A percentile compares a stretch with the other conserved stretches of the same genome.
Conservation (phyloP, 1,140 invertebrate genomes). For the Ganaspis sp. region DNA sequence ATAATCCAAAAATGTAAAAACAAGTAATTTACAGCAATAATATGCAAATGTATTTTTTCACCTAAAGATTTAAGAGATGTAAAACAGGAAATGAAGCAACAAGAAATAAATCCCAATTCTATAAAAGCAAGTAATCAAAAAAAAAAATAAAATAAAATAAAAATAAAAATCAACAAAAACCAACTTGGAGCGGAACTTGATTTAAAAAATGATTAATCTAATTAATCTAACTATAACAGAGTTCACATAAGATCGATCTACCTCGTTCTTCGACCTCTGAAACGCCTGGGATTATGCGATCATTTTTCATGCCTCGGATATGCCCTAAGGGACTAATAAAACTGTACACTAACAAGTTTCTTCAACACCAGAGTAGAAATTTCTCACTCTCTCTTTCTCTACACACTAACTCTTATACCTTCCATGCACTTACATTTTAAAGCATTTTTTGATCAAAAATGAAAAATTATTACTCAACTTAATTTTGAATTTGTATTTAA, state of each 20-base stretch:
- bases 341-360: constrained; percentile 30
- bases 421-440: background rate
- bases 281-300: constrained; percentile 18
- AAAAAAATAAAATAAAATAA: too few relatives aligned
- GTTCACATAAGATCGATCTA: constrained; percentile 15
- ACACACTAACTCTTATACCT: background rate
- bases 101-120: too few relatives aligned
- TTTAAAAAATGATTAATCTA: background rate
- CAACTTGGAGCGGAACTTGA: too few relatives aligned
- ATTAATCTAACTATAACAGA: background rate
- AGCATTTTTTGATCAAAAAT: background rate
- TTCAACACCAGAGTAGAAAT: background rate
- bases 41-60: too few relatives aligned
- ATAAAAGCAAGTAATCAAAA: too few relatives aligned
- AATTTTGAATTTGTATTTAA: background rate
- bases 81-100: too few relatives aligned
- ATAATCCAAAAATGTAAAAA: too few relatives aligned
- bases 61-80: too few relatives aligned
- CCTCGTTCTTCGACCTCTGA: background rate
- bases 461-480: background rate
- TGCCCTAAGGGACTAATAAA: constrained; percentile 24
- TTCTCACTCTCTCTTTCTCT: background rate
- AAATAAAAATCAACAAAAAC: too few relatives aligned
- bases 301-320: constrained; percentile 31
- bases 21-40: too few relatives aligned